Conservation (phyloP, 2,113 vertebrate genomes). For the Myodes glareolus region DNA sequence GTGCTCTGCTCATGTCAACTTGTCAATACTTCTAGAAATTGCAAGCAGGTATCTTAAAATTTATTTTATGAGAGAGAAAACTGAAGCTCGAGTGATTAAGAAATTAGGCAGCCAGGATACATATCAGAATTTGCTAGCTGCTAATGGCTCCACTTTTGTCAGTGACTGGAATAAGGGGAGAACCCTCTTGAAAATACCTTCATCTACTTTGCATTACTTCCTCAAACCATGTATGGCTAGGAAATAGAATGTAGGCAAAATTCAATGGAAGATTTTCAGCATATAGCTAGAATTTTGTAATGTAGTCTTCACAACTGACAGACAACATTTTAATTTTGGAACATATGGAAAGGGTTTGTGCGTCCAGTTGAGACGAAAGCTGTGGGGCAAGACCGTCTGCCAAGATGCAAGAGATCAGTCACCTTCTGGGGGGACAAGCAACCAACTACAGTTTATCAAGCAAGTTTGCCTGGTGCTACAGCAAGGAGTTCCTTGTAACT, state of each 20-base stretch:
- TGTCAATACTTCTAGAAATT: neutral
- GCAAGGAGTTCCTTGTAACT: neutral
- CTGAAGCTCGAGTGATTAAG: neutral
- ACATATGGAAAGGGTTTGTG: constrained; percentile 72
- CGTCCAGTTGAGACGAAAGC: constrained; percentile 66
- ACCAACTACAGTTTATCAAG: neutral
- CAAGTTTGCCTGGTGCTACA: neutral
- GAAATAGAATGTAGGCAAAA: neutral
- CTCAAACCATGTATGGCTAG: neutral
- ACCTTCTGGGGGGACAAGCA: constrained; percentile 44
- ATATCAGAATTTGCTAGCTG: constrained; percentile 20
- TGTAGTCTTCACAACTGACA: constrained; percentile 50
- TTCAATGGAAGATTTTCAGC: neutral
- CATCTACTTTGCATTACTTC: neutral
- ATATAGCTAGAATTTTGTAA: constrained; percentile 61
- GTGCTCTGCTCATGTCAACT: neutral
- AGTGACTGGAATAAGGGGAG: neutral
- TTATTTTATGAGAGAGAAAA: neutral
- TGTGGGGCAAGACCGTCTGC: constrained; percentile 77
- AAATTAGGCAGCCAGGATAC: neutral
- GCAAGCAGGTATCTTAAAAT: neutral
- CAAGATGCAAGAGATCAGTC: constrained; percentile 10
- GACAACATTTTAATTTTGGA: constrained; percentile 68
- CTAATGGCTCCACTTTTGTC: neutral
- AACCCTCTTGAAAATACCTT: neutral